Evolutionary conservation across 2,113 vertebrate genomes (phyloP).

Genomic region (Carassius gibelio): DNA sequence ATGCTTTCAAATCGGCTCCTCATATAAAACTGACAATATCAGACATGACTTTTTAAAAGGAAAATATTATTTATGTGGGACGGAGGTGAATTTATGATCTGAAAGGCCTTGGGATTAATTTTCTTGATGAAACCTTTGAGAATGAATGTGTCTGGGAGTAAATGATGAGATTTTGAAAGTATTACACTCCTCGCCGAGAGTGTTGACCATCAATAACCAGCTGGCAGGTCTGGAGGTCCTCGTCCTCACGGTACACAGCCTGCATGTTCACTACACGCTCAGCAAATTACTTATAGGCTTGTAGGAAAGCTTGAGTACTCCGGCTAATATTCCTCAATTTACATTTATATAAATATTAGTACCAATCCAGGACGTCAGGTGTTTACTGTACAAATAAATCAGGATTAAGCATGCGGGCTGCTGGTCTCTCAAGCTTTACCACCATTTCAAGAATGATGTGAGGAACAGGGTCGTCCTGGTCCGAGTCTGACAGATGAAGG

Average conservation of each 20-base stretch:
- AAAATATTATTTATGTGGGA: conserved; percentile 53
- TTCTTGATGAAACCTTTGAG: conserved; percentile 57
- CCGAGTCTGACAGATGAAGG: background rate
- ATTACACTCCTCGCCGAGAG: conserved; percentile 55
- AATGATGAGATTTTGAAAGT: conserved; percentile 64
- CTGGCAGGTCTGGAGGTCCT: conserved; percentile 42
- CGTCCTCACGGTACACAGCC: conserved; percentile 2
- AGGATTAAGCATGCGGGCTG: conserved; percentile 16
- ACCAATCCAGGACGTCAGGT: conserved; percentile 50
- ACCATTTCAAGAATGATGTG: background rate
- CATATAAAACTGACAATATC: conserved; percentile 48
- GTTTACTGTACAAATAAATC: conserved; percentile 55
- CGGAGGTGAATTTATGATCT: conserved; percentile 55
- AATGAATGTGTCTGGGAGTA: conserved; percentile 52
- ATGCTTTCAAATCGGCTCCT: conserved; percentile 35
- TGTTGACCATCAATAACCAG: conserved; percentile 61
- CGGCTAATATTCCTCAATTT: conserved; percentile 56
- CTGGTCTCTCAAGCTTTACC: background rate
- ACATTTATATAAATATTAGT: conserved; percentile 62
- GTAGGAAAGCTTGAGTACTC: conserved; percentile 32
- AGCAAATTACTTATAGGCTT: conserved; percentile 42
- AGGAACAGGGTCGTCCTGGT: conserved; percentile 23
- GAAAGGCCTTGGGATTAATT: conserved; percentile 58
- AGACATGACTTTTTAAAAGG: conserved; percentile 52
- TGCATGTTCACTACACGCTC: background rate